Percentiles rank a stretch among this genome's conserved stretches.
phyloP scores from a whole-genome alignment of 2,888 invertebrate species.

The Drosophila formosana region DNA sequence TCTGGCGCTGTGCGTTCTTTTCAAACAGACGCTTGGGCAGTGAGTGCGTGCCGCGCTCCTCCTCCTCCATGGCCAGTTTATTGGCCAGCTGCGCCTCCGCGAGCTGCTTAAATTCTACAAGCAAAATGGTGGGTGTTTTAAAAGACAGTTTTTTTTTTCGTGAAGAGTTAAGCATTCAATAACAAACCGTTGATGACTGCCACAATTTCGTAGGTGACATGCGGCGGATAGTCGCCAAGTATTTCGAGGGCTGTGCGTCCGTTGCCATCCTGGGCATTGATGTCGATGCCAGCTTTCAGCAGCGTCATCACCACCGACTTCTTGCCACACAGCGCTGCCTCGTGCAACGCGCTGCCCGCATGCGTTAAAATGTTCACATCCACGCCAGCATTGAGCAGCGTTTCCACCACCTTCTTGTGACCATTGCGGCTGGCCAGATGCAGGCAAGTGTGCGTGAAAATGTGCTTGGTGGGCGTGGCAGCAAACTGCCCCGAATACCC shows the following conservation, averaged over 20 bases:
- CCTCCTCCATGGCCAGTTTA: constrained; percentile 44
- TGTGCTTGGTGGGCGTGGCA: constrained; percentile 71
- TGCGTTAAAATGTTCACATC: constrained; percentile 94
- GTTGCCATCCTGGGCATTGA: constrained; percentile 91
- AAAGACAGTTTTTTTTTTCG: constrained; percentile 3
- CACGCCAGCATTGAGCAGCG: constrained; percentile 93
- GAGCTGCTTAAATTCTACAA: constrained; percentile 60
- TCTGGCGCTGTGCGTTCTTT: constrained; percentile 63
- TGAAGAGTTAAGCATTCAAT: neutral
- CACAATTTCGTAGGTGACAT: constrained; percentile 93
- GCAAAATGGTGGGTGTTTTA: constrained; percentile 35
- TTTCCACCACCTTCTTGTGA: constrained; percentile 93
- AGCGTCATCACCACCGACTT: constrained; percentile 93
- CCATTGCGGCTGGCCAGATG: constrained; percentile 97
- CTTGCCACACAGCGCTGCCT: constrained; percentile 96
- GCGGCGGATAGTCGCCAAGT: constrained; percentile 93
- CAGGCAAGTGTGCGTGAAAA: constrained; percentile 91
- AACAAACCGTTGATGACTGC: constrained; percentile 89
- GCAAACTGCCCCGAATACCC: constrained; percentile 53
- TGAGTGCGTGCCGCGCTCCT: constrained; percentile 53
- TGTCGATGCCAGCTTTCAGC: constrained; percentile 92
- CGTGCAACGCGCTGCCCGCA: constrained; percentile 95
- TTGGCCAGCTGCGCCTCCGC: constrained; percentile 57
- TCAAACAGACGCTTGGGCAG: constrained; percentile 67
- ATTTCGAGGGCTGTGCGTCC: constrained; percentile 94